Evolutionary conservation across 2,113 vertebrate species (phyloP), one percentile per base, ranked within the genome.

Genomic region (Sinocyclocheilus anophthalmus): DNA sequence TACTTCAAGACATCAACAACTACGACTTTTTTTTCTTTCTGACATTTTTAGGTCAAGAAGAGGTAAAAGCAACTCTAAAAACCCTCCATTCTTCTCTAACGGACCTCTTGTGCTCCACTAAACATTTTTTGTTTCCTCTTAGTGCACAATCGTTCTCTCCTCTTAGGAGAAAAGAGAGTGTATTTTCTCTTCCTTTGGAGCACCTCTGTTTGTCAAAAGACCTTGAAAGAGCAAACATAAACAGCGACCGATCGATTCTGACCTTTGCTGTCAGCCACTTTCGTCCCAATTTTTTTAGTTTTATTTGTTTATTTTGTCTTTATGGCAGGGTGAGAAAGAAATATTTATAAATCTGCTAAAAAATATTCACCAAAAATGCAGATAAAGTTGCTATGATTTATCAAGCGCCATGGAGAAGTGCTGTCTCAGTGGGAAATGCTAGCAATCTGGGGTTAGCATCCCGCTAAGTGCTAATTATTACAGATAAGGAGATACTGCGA

Each of bases 341-440:
- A 59, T 59, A 55, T 77, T 77, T 57, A 26, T 20, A 33, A 18
- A 81, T 67, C 14, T 67, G 59, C 59, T 39, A 26, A 63, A 63
- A 65, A 45, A 80, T 81, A 63, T 4, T n/a, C n/a, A n/a, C 33
- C 7, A 20, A 67, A 53, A 81, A 69, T 82, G 80, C 59, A 69
- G 24, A 48, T 69, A 9, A 48, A 69, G 42, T 22, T 24, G 5
- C n/a, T 24, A 61, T 61, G 59, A 63, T 24, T 63, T 33, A 59
- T 59, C 53, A 59, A 57, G 50, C 18, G 1, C 76, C 76, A 78
- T 63, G 57, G 24, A 65, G 12, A 81, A 65, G 37, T 79, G 53
- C 53, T 79, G 53, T 79, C 76, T 80, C 80, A 22, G 63, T 82
- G 63, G 61, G 59, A 82, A 80, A 69, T 82, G 39, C 63, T 50